Conservation (phyloP, 2,113 vertebrate species). For the Lepus timidus region DNA sequence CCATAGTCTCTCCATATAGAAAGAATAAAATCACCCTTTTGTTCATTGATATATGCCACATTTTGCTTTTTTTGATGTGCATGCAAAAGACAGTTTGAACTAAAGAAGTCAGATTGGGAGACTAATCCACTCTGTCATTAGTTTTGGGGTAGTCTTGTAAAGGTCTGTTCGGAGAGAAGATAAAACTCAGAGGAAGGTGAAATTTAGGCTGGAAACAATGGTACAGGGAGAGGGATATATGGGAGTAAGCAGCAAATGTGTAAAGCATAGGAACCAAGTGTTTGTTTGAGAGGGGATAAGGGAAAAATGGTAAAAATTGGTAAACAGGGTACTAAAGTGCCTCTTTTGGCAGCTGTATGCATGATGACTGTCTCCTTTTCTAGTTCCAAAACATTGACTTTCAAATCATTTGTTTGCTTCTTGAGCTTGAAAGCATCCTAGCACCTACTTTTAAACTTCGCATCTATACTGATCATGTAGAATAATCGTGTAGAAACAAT, state of each 20-base stretch:
- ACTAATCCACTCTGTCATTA: neutral
- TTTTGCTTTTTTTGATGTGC: neutral
- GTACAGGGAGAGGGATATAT: neutral
- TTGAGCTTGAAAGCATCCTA: conserved; percentile 3
- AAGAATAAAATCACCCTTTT: conserved; percentile 39
- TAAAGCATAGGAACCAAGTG: neutral
- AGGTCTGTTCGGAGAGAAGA: neutral
- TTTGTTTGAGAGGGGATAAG: neutral
- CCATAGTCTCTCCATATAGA: neutral
- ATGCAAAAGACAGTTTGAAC: conserved; percentile 42
- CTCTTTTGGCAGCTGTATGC: neutral
- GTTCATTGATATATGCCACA: neutral
- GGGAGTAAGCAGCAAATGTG: neutral
- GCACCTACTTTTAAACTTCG: neutral
- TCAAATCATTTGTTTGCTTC: neutral
- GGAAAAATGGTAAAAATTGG: neutral
- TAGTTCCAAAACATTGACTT: too few relatives aligned
- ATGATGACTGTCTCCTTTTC: neutral
- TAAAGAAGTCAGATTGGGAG: neutral
- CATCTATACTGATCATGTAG: neutral
- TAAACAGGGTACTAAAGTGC: neutral
- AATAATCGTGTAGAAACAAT: neutral
- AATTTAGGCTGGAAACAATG: conserved; percentile 41
- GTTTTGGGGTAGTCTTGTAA: neutral
- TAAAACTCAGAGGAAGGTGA: conserved; percentile 12